Evolutionary conservation across 2,113 vertebrate species (phyloP).

Genomic region (Myanophis thanlyinensis): DNA sequence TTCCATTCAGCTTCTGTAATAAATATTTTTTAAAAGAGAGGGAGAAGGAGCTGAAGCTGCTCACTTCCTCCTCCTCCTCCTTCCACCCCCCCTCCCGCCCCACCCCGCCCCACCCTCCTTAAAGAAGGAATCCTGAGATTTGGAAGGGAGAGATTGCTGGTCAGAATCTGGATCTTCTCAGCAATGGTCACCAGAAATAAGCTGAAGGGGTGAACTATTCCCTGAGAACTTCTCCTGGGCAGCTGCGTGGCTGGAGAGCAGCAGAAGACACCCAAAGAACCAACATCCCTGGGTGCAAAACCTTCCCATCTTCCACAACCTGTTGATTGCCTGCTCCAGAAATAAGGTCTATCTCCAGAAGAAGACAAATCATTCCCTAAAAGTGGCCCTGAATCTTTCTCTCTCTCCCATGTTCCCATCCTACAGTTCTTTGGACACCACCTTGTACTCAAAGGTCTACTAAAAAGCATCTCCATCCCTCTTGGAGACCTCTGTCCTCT

Average conservation of each 20-base stretch:
- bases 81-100: slow-evolving; percentile 28
- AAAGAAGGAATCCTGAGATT: not conserved
- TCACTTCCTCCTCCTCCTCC: slow-evolving; percentile 72
- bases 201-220: not conserved
- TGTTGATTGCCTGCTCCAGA: not conserved
- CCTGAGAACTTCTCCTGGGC: not conserved
- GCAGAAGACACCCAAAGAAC: not conserved
- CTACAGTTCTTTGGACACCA: too few species aligned
- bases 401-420: not conserved
- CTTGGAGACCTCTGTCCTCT: not conserved
- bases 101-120: slow-evolving; percentile 2
- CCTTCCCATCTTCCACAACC: not conserved
- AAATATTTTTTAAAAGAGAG: slow-evolving; percentile 54
- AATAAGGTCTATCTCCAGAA: too few species aligned
- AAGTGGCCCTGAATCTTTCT: too few species aligned
- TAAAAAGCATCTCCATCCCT: not conserved
- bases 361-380: not conserved
- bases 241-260: not conserved
- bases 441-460: not conserved
- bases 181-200: not conserved
- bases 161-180: not conserved
- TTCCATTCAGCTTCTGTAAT: slow-evolving; percentile 75
- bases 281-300: not conserved
- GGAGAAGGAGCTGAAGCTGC: slow-evolving; percentile 3
- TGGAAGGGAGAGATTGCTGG: slow-evolving; percentile 37